Conservation (phyloP, 2,797 vertebrate species). For the Sylvilagus floridanus region DNA sequence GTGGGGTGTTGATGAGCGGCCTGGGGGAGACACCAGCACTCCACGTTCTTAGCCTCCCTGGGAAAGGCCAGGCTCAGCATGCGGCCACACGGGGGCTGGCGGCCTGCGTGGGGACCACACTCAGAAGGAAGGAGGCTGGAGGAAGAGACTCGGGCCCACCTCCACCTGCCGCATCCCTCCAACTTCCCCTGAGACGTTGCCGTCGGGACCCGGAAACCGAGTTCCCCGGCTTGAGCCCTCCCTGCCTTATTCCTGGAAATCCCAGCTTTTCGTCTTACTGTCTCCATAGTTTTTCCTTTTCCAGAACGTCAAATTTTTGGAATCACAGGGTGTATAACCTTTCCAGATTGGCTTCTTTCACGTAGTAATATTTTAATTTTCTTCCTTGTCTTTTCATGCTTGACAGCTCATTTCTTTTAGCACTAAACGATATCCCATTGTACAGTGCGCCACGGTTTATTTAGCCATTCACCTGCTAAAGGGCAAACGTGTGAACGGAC, state of each 20-base stretch:
- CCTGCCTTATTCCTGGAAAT: background rate
- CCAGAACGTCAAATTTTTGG: background rate
- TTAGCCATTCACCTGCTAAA: background rate
- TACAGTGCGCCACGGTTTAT: background rate
- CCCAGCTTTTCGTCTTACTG: background rate
- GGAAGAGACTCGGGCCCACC: no score
- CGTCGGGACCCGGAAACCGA: background rate
- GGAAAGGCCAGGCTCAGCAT: background rate
- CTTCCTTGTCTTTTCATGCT: background rate
- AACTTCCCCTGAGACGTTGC: background rate
- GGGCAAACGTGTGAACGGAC: background rate
- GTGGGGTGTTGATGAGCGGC: background rate
- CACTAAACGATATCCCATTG: background rate
- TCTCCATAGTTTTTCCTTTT: background rate
- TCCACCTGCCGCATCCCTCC: background rate
- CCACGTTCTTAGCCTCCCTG: background rate
- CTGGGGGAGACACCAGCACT: background rate
- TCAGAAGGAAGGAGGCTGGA: background rate
- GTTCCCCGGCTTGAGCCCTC: background rate
- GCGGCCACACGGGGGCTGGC: fast-evolving
- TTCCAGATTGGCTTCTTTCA: constrained; percentile 21
- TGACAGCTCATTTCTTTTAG: constrained; percentile 3
- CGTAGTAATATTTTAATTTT: background rate
- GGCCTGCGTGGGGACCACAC: background rate
- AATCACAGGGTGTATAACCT: background rate